Conservation (phyloP, 2,797 vertebrate species). For the Hipposideros larvatus region DNA sequence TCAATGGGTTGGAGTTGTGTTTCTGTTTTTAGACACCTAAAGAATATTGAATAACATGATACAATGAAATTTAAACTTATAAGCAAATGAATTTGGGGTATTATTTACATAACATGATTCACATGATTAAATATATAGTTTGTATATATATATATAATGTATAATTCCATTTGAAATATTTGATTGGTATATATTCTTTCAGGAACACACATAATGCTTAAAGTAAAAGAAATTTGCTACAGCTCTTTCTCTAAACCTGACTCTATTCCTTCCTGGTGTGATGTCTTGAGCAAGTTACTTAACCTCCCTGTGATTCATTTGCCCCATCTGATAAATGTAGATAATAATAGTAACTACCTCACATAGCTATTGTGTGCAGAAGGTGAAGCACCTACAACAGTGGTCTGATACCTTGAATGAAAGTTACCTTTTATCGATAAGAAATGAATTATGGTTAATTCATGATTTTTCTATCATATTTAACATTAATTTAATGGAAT, state of each 20-base stretch:
- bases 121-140: conserved; percentile 24
- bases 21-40: conserved; percentile 2
- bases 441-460: neutral
- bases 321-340: neutral
- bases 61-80: neutral
- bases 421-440: neutral
- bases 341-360: neutral
- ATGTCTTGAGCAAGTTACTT: neutral
- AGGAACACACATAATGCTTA: neutral
- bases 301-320: neutral
- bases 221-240: neutral
- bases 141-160: neutral
- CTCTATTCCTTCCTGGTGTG: neutral
- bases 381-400: neutral
- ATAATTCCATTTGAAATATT: conserved; percentile 45
- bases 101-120: neutral
- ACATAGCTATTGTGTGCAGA: neutral
- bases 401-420: neutral
- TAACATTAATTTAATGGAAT: conserved; percentile 43
- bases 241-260: neutral
- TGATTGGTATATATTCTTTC: neutral
- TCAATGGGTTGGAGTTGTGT: neutral
- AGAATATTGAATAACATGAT: neutral
- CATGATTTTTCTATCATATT: neutral
- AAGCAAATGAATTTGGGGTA: neutral